Conservation (phyloP, 2,797 vertebrate species). For the Steatocranus sp. region DNA sequence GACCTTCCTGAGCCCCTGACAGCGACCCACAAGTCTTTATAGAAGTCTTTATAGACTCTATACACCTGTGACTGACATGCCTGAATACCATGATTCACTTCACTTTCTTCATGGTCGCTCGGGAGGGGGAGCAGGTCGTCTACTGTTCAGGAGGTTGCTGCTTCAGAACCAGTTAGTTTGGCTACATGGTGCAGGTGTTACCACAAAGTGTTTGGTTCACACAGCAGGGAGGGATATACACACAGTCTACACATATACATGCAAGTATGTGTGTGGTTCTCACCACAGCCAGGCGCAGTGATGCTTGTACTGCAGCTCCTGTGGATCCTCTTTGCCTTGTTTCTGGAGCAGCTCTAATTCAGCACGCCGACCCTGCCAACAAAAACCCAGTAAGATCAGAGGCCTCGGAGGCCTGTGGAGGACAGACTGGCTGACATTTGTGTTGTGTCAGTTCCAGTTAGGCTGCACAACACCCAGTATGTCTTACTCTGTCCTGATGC, state of each 20-base stretch:
- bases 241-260: neutral
- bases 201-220: fast-evolving
- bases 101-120: neutral
- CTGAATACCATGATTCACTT: neutral
- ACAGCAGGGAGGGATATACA: neutral
- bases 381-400: neutral
- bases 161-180: neutral
- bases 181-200: neutral
- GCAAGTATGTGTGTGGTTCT: conserved; percentile 30
- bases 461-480: neutral
- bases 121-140: fast-evolving
- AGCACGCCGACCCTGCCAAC: conserved; percentile 82
- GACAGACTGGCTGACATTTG: too few relatives aligned
- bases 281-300: conserved; percentile 94
- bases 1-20: too few relatives aligned
- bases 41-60: neutral
- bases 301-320: conserved; percentile 86
- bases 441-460: neutral
- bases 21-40: neutral
- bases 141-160: neutral
- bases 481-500: neutral
- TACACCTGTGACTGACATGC: neutral
- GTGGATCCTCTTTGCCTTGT: conserved; percentile 80
- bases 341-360: conserved; percentile 91
- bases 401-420: too few relatives aligned